Conservation (phyloP, 2,113 vertebrate genomes). For the Pelmatolapia mariae region DNA sequence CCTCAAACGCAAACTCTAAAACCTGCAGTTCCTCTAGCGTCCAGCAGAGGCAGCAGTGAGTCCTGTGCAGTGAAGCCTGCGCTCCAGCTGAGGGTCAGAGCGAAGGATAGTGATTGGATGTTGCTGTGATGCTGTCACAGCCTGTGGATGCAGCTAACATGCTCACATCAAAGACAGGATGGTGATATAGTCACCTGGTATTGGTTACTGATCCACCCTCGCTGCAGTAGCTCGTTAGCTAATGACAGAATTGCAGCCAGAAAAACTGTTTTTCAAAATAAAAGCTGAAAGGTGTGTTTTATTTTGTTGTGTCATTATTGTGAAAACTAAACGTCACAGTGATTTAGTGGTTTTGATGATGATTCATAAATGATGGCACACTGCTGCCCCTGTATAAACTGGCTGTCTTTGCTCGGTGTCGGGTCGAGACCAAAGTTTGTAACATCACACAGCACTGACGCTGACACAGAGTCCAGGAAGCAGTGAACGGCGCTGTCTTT, state of each 20-base stretch:
- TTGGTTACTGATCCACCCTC: neutral
- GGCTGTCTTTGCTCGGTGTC: neutral
- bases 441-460: fast-evolving
- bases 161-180: neutral
- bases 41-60: neutral
- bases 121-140: neutral
- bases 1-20: neutral
- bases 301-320: neutral
- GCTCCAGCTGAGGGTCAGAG: neutral
- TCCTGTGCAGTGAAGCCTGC: neutral
- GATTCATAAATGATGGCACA: neutral
- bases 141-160: neutral
- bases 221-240: neutral
- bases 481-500: neutral
- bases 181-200: neutral
- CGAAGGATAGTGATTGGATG: neutral
- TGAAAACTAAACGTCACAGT: neutral
- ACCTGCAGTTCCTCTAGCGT: neutral
- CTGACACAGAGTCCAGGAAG: neutral
- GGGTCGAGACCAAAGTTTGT: neutral
- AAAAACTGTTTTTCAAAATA: neutral
- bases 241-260: neutral
- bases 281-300: neutral
- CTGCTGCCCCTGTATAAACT: neutral
- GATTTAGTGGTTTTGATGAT: neutral